Conservation (phyloP, 2,113 vertebrate species). For the Clupea harengus region DNA sequence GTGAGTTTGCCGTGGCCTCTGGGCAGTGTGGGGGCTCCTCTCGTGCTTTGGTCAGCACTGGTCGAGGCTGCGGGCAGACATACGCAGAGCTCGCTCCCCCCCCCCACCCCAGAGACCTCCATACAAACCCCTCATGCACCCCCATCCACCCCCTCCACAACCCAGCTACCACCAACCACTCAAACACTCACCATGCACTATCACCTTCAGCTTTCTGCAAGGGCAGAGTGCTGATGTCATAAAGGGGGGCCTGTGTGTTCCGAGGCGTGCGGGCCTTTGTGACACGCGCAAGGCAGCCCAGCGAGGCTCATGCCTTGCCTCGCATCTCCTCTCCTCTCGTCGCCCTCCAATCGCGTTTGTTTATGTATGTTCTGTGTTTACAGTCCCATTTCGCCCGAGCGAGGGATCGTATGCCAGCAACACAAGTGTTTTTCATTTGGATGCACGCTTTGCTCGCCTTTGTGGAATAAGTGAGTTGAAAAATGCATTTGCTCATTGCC, state of each 20-base stretch:
- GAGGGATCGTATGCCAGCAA: conserved; percentile 43
- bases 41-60: conserved; percentile 23
- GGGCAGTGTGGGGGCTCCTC: conserved; percentile 51
- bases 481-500: conserved; percentile 48
- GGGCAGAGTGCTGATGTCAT: conserved; percentile 54
- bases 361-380: conserved; percentile 28
- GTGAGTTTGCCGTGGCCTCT: conserved; percentile 32
- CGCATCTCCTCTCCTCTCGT: not conserved
- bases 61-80: conserved; percentile 4
- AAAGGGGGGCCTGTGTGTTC: conserved; percentile 32
- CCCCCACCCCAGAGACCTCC: not conserved
- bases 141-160: not conserved
- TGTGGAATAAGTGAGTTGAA: conserved; percentile 47
- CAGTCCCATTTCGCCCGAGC: conserved; percentile 44
- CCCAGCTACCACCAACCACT: not conserved
- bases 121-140: not conserved
- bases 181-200: not conserved
- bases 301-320: conserved; percentile 24
- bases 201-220: conserved; percentile 58
- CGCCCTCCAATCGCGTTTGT: not conserved
- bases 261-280: not conserved
- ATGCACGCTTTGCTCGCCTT: conserved; percentile 46
- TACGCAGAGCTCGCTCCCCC: not conserved
- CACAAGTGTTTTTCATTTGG: conserved; percentile 62
- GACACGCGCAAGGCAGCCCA: not conserved